These are phyloP conservation scores for Lucilia cuprina DNA, from an alignment of 1,140 invertebrate species.

Conservation along the genomic window DNA sequence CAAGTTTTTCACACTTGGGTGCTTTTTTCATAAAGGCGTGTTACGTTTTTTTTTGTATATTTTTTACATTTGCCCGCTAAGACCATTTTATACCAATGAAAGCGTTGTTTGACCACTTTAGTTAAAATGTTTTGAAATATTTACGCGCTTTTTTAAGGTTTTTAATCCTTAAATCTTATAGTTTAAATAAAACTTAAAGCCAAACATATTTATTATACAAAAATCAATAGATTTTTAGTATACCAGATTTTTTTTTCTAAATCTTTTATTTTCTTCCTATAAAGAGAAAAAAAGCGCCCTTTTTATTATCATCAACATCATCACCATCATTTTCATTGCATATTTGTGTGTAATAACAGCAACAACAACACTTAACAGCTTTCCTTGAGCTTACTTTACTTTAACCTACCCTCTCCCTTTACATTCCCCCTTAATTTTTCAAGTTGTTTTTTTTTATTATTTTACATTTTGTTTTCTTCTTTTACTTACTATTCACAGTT, in stretches of 20 bases:
- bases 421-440: not conserved
- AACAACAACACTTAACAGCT: not conserved
- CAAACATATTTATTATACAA: not conserved
- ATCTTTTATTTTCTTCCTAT: not conserved
- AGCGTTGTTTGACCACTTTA: constrained; percentile 34
- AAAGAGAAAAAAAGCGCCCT: constrained; percentile 25
- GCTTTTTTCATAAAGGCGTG: constrained; percentile 9
- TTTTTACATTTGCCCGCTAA: not conserved
- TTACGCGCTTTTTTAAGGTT: constrained; percentile 8
- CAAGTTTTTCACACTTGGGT: constrained; percentile 14
- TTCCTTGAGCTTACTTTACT: not conserved
- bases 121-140: no score
- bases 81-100: not conserved
- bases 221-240: constrained; percentile 28
- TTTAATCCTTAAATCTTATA: not conserved
- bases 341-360: not conserved
- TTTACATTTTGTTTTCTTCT: not conserved
- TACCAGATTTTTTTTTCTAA: not conserved
- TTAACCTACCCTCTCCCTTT: not conserved
- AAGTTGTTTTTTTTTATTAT: not conserved
- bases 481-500: not conserved
- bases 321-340: not conserved
- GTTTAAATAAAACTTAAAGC: not conserved
- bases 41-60: not conserved
- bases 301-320: constrained; percentile 4